A percentile compares a stretch with the other conserved stretches of the same genome.
Evolutionary conservation across 2,888 invertebrate species (phyloP).

Genomic region (Patella caerulea): DNA sequence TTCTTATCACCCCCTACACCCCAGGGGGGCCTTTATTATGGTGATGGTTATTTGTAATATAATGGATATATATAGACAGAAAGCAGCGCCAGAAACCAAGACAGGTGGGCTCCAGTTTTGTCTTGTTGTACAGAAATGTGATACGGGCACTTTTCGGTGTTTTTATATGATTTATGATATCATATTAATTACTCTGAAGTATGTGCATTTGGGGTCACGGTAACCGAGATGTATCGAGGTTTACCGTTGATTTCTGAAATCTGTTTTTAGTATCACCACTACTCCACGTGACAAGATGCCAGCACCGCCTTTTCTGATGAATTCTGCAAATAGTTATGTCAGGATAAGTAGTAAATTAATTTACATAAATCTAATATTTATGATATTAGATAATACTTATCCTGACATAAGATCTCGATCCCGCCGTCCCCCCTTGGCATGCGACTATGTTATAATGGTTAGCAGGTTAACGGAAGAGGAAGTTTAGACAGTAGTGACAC

Average conservation of each 20-base stretch:
- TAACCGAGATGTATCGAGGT: background rate
- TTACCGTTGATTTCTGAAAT: background rate
- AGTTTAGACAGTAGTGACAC: background rate
- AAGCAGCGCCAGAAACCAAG: background rate
- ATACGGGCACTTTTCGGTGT: background rate
- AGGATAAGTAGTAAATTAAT: background rate
- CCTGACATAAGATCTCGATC: background rate
- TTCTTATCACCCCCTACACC: too few relatives aligned
- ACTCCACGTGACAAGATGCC: background rate
- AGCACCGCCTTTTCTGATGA: background rate
- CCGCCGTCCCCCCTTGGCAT: background rate
- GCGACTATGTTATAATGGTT: background rate
- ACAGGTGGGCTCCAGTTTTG: background rate
- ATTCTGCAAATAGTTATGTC: background rate
- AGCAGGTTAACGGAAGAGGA: background rate
- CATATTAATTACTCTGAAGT: background rate
- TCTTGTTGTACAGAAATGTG: background rate
- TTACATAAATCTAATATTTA: background rate
- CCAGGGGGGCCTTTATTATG: conserved; percentile 1
- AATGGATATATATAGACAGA: background rate
- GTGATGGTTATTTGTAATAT: conserved; percentile 1
- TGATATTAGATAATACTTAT: conserved; percentile 2
- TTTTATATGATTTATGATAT: background rate
- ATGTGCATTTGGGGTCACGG: background rate
- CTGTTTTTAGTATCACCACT: background rate